phyloP scores from a whole-genome alignment of 2,888 invertebrate species.

The Galerucella nymphaeae region DNA sequence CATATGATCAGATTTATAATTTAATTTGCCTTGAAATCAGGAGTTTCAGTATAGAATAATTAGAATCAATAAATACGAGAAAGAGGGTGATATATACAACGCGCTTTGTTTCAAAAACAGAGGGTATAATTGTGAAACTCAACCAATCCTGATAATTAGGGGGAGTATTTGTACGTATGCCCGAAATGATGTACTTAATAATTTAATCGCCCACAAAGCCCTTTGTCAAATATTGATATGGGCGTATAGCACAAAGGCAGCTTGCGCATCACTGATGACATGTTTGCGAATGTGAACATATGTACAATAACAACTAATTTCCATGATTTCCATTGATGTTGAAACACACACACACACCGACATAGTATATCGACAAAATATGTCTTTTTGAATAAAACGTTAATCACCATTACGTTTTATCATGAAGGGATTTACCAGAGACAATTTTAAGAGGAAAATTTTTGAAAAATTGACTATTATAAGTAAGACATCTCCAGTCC shows the following conservation, averaged over 20 bases:
- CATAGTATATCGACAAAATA: constrained; percentile 9
- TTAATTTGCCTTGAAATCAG: too few species aligned
- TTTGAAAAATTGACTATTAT: too few species aligned
- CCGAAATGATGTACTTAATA: constrained; percentile 48
- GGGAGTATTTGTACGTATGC: constrained; percentile 52
- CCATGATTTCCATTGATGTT: constrained; percentile 61
- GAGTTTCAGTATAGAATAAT: too few species aligned
- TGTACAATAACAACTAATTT: constrained; percentile 64
- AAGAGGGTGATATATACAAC: neutral
- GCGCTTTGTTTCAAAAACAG: constrained; percentile 6
- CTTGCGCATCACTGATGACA: constrained; percentile 51
- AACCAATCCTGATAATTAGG: constrained; percentile 55
- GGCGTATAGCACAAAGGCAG: constrained; percentile 43
- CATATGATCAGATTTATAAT: too few species aligned
- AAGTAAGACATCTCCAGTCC: too few species aligned
- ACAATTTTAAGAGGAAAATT: neutral
- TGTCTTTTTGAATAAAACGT: constrained; percentile 6
- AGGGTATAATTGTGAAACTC: constrained; percentile 13
- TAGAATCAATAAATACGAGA: neutral
- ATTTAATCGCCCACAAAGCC: constrained; percentile 56
- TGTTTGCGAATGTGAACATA: constrained; percentile 52
- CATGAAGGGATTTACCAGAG: neutral
- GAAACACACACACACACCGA: constrained; percentile 33
- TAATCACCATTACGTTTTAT: constrained; percentile 8
- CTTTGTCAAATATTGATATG: constrained; percentile 60